Evolutionary conservation across 1,140 invertebrate genomes (phyloP), one percentile per base, ranked within the genome.

Genomic region (Popillia japonica): DNA sequence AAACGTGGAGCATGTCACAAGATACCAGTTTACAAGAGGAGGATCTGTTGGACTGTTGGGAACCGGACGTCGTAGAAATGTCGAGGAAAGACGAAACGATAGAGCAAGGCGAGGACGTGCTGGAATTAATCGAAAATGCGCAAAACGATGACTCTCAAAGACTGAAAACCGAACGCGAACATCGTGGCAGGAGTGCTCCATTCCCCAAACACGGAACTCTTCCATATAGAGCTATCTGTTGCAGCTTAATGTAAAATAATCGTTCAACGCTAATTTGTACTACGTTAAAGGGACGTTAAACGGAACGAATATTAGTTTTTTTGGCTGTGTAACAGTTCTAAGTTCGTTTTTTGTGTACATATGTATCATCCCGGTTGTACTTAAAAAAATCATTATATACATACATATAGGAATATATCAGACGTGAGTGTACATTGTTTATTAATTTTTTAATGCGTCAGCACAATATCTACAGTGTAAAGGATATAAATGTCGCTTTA

Each of bases 51-150:
- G 84, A 86, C 27, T 68, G 61, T 68, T 68, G 61, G 61, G 61
- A 68, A 27, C 7, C 61, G 6, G 61, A 55, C 55, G 11, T 55
- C 78, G 75, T 17, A 68, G 79, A 55, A n/a, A 55, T 17, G 2
- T 55, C 48, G 48, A 40, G 22, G 64, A 27, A 34, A 2, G 64
- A 72, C 9, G 34, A 20, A 40, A 10, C 34, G 3, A 74, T 74
- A 40, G 79, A 84, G 64, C 22, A 82, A 34, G 80, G 72, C 17
- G 84, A 85, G 68, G 84, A 83, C 7, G 80, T 80, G 17, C 74
- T 86, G 7, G 83, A 84, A 76, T 78, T 83, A 3, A 85, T 85
- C 76, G 85, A 86, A 42, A 85, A 83, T 86, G 84, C 74, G 85
- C 84, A 61, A 81, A 17, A 55, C 14, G 42, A 44, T 76, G 84